Conservation (phyloP, 2,888 invertebrate species). For the Nemoura dubitans region DNA sequence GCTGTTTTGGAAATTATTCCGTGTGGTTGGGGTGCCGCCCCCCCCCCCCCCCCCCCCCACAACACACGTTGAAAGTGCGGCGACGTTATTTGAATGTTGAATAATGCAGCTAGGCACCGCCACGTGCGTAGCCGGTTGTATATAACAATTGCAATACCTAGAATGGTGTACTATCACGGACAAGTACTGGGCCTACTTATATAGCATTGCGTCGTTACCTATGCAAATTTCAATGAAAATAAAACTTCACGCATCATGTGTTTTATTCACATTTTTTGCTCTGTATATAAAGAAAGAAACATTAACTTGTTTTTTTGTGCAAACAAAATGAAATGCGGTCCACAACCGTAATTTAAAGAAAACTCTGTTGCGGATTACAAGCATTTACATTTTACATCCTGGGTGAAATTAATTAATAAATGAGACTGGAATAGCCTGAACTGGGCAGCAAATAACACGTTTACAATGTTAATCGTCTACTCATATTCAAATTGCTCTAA, state of each 20-base stretch:
- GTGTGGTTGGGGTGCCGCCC: not conserved
- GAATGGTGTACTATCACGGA: not conserved
- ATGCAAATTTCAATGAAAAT: conserved; percentile 23
- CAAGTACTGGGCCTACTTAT: not conserved
- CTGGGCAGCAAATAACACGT: not conserved
- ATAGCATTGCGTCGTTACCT: not conserved
- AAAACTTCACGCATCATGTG: not conserved
- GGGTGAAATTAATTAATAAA: not conserved
- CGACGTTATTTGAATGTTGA: not conserved
- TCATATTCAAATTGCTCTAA: not conserved
- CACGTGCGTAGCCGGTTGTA: not conserved
- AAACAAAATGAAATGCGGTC: not conserved
- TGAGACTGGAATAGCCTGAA: not conserved
- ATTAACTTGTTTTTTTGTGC: not conserved
- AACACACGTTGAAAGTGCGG: not conserved
- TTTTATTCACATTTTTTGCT: conserved; percentile 7
- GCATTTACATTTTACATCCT: not conserved
- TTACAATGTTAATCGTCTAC: not conserved
- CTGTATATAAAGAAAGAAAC: not conserved
- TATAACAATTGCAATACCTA: not conserved
- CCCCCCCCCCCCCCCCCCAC: no score
- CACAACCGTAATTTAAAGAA: not conserved
- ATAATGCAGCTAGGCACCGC: not conserved
- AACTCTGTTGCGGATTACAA: not conserved
- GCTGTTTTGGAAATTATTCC: conserved; percentile 7